phyloP scores from a whole-genome alignment of 2,888 invertebrate species.

The Penaeus monodon region DNA sequence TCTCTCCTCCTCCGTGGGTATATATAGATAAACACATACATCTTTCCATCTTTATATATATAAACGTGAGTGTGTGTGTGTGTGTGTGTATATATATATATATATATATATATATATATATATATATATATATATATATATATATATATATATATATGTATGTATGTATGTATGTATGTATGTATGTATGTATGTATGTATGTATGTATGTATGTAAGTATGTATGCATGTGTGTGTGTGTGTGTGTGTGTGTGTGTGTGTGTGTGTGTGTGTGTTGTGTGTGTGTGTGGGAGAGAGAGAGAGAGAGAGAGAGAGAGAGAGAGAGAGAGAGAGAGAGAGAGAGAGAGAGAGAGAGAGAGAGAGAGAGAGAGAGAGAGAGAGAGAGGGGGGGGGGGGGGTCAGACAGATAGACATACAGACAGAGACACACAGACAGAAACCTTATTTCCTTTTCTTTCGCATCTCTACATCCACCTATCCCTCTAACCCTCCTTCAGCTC shows the following conservation, averaged over 20 bases:
- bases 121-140: not conserved
- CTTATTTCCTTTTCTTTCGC: too few relatives aligned
- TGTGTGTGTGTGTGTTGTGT: too few relatives aligned
- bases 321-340: too few relatives aligned
- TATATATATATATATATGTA: not conserved
- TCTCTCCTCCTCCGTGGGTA: not conserved
- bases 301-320: too few relatives aligned
- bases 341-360: too few relatives aligned
- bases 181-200: not conserved
- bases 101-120: not conserved
- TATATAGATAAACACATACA: slow-evolving; percentile 9
- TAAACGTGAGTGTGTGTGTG: not conserved
- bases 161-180: not conserved
- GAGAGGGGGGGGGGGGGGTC: too few relatives aligned
- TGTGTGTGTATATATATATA: not conserved
- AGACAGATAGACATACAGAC: too few relatives aligned
- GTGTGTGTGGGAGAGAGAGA: too few relatives aligned
- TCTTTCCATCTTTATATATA: not conserved
- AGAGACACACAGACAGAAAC: too few relatives aligned
- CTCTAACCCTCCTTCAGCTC: too few relatives aligned
- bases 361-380: too few relatives aligned
- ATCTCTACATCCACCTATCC: not conserved
- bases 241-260: not conserved
- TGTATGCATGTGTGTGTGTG: not conserved
- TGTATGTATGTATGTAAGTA: not conserved